Evolutionary conservation across 1,140 invertebrate species (phyloP), one percentile per base, ranked within the genome.

Genomic region (Eciton burchellii): DNA sequence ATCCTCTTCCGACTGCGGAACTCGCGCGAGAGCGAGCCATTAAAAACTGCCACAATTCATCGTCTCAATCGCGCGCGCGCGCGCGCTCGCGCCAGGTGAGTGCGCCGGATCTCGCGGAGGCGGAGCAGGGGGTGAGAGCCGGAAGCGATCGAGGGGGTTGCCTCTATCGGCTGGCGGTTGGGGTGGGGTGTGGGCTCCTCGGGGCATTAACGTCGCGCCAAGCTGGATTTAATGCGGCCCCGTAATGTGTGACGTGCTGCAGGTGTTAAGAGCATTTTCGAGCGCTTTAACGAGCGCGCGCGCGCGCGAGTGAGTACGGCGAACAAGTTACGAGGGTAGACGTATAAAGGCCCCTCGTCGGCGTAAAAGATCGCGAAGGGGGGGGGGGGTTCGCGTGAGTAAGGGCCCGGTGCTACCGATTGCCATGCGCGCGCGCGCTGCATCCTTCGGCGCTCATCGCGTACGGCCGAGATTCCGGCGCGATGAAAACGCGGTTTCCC

Each of bases 241-340:
- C 73, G 73, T 63, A 76, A 76, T 76, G 73, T 76, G 73, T 76
- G 73, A 76, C 73, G 73, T 76, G 73, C 73, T 76, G 73, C 73
- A 76, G 73, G 73, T 76, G 73, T 76, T 76, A 76, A 76, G 73
- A 76, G 73, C 73, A 76, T 76, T 76, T 76, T 65, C 73, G 73
- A 65, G 29, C 59, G 60, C 14, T 76, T 76, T 76, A 76, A 76
- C 73, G 73, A 76, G 73, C 47, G 29, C 59, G 62, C 35, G 57
- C 35, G 59, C 43, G 49, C 52, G 52, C 3, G 52, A 16, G 72
- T 43, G 59, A 76, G n/a, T 76, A 65, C 47, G 60, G 45, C 45
- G 59, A 65, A 76, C 73, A 59, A 76, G 65, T 76, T 76, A 76
- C 73, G 73, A 76, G 59, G 47, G 60, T 76, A 76, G 56, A 76